Base-by-base conservation (phyloP, 2,113 vertebrate genomes). In the Conger conger region DNA sequence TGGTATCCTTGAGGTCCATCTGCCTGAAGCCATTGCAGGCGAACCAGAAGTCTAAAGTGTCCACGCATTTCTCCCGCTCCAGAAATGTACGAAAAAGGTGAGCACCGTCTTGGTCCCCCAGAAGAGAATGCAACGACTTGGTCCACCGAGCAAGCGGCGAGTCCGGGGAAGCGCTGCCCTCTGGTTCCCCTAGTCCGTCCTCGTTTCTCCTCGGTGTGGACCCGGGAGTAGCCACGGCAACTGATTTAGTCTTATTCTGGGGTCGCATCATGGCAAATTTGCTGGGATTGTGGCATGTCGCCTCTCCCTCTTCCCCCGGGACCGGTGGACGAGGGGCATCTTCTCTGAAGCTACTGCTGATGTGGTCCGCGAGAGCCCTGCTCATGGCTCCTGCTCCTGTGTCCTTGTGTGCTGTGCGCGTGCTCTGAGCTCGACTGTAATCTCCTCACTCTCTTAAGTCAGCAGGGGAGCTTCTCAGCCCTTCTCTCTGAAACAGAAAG, bases 11-110 rank as follows among this genome's bases (percentile, higher is more conserved):
- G 89, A 98, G 94, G 96, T 98, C 97, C 98, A 99, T 99, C 91
- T 98, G 97, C 93, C 98, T 94, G 96, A 99, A 99, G 30, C 98
- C 98, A 79, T 98, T 99, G 93, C 98, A 99, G 92, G 98, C 98
- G 84, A 99, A 99, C 98, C 98, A 99, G 88, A 99, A 99, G 93
- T 99, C 98, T 89, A 99, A 93, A 33, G 97, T 94, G 92, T 99
- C 98, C 89, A 97, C 98, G 36, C 97, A 98, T 92, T 97, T 97
- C 91, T 98, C 97, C 84, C 96, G 95, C 92, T 99, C 97, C 96
- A 99, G 90, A 90, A 99, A 99, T 86, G 96, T 97, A 94, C 98
- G 94, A 88, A 98, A 99, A 79, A 99, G 97, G 68, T 97, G 96
- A 84, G 98, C 97, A 40, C 98, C 98, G 86, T 99, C 98, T 92